Evolutionary conservation across 1,140 invertebrate species (phyloP).

Genomic region (Diabrotica virgifera): DNA sequence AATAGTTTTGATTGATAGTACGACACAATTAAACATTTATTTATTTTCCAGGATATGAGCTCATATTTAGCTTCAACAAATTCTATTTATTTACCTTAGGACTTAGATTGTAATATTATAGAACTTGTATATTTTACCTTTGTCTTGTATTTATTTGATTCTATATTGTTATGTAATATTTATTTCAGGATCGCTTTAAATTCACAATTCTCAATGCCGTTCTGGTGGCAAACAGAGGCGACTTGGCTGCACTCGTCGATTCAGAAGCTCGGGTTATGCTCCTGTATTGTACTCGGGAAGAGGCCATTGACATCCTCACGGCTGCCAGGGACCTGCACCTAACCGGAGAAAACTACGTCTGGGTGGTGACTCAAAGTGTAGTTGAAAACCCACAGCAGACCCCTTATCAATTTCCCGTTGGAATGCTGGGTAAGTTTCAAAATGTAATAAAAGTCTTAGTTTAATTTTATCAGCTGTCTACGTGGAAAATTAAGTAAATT

Average conservation of each 20-base stretch:
- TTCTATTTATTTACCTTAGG: too few relatives aligned
- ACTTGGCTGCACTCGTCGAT: slow-evolving; percentile 73
- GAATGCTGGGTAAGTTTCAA: slow-evolving; percentile 79
- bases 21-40: too few relatives aligned
- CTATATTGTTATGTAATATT: background rate
- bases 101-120: too few relatives aligned
- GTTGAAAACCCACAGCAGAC: slow-evolving; percentile 72
- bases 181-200: slow-evolving; percentile 75
- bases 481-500: too few relatives aligned
- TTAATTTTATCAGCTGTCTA: too few relatives aligned
- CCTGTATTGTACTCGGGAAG: slow-evolving; percentile 84
- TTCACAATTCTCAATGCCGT: slow-evolving; percentile 83
- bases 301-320: slow-evolving; percentile 80
- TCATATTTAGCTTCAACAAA: too few relatives aligned
- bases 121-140: too few relatives aligned
- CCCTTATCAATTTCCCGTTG: slow-evolving; percentile 83
- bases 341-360: slow-evolving; percentile 92
- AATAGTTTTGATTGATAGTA: too few relatives aligned
- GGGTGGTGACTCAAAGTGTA: slow-evolving; percentile 95
- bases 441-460: background rate
- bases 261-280: slow-evolving; percentile 92
- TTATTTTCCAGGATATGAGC: too few relatives aligned
- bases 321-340: slow-evolving; percentile 79
- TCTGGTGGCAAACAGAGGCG: slow-evolving; percentile 67
- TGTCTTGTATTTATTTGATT: too few relatives aligned